Percentiles rank a stretch among this genome's conserved stretches.
These are phyloP conservation scores for Drosophila tristis DNA, from an alignment of 1,140 invertebrate species.

Conservation along the genomic window DNA sequence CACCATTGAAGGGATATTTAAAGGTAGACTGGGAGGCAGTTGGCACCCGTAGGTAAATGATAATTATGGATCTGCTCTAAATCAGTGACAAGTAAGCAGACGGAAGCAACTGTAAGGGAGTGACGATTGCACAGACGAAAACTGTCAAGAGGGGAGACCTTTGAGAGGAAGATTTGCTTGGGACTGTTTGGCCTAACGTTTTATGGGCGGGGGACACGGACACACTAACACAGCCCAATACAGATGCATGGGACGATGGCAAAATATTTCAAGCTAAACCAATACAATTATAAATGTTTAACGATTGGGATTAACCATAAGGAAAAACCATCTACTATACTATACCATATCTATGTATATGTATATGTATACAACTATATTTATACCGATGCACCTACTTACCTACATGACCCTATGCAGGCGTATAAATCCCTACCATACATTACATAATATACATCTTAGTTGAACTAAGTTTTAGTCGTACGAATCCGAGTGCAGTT, in stretches of 20 bases:
- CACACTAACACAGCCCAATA: slow-evolving; percentile 25
- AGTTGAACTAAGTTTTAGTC: slow-evolving; percentile 66
- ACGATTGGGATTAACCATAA: slow-evolving; percentile 32
- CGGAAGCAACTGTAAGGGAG: not conserved
- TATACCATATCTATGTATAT: too few relatives aligned
- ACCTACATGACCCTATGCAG: slow-evolving; percentile 4
- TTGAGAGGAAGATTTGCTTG: not conserved
- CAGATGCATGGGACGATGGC: slow-evolving; percentile 38
- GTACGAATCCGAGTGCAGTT: slow-evolving; percentile 6
- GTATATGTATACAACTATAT: slow-evolving; percentile 11
- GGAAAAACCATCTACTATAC: not conserved
- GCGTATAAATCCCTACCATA: not conserved
- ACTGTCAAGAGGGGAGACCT: not conserved
- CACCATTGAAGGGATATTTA: too few relatives aligned
- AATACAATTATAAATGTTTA: slow-evolving; percentile 20
- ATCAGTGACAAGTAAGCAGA: not conserved
- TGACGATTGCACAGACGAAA: not conserved
- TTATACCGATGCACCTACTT: slow-evolving; percentile 4
- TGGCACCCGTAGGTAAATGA: too few relatives aligned
- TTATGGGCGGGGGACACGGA: not conserved
- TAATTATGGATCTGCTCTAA: too few relatives aligned
- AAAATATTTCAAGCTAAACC: slow-evolving; percentile 40
- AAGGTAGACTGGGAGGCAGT: too few relatives aligned
- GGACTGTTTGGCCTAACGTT: too few relatives aligned
- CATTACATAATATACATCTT: slow-evolving; percentile 38